Conservation (phyloP, 2,113 vertebrate genomes). For the Oceanites oceanicus region DNA sequence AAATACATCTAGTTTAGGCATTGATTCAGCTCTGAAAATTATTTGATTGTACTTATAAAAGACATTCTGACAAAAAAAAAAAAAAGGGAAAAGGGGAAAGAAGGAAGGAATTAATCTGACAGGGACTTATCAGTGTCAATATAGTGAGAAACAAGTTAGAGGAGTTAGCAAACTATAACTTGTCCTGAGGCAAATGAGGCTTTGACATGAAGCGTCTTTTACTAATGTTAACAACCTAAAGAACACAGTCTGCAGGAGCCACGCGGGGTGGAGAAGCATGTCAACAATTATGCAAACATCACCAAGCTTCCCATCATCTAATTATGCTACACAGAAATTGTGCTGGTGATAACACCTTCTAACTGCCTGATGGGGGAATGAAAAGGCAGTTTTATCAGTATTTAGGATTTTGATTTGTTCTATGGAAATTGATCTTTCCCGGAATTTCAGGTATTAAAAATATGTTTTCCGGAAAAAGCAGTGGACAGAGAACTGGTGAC, state of each 20-base stretch:
- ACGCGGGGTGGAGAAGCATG: background rate
- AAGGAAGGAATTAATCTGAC: background rate
- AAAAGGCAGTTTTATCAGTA: background rate
- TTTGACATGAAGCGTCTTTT: background rate
- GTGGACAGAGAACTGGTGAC: background rate
- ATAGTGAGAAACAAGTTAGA: background rate
- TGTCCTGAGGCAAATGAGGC: background rate
- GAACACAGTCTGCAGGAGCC: background rate
- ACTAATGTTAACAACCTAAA: background rate
- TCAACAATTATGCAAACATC: background rate
- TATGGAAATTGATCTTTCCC: background rate
- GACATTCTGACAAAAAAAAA: background rate
- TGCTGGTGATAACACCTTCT: background rate
- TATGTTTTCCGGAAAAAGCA: background rate
- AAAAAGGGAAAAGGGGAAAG: accelerated
- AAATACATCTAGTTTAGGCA: background rate
- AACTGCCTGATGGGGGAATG: background rate
- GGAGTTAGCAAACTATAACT: background rate
- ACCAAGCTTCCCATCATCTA: background rate
- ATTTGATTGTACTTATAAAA: constrained; percentile 2
- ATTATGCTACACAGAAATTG: background rate
- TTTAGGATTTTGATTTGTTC: background rate
- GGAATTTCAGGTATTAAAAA: background rate
- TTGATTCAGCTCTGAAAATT: constrained; percentile 18
- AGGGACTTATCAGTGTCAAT: background rate